Base-by-base conservation (phyloP, 2,113 vertebrate species). In the Rhagologus leucostigma region DNA sequence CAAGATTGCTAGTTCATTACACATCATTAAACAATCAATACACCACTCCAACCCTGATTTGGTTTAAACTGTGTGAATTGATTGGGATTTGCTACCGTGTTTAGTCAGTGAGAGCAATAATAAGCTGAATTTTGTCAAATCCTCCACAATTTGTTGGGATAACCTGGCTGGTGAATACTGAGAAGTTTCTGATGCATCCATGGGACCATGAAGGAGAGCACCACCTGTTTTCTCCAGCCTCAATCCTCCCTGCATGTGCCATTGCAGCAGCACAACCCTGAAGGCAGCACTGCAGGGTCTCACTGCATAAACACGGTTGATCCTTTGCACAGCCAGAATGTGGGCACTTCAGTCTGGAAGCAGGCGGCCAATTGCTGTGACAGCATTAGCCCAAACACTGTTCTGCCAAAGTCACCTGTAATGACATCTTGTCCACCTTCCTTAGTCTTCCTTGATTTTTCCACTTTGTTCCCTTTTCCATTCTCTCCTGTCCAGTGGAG, bases 281-380 rank as follows among this genome's bases (percentile, higher is more conserved):
- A 68, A 19, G 71, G 69, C 39, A 87, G 15, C 52, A 19, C 14
- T 35, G 42, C 33, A 56, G 30, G 19, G 12, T 47, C 60, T 56
- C 53, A 12, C 53, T 65, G 41, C n/a, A 41, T 1, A 16, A 41
- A 10, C 33, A 9, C 0, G 0, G 11, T 0, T 52, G 26, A 29
- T 32, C 5, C 26, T 42, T 42, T 70, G 26, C n/a, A 22, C 13
- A 27, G 33, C 52, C 74, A 79, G 20, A 55, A 39, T 1, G 2
- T 8, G 23, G 6, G 6, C 41, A 29, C 23, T 15, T 47, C 57
- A 46, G 12, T 23, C 27, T 64, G 70, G 32, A 55, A 75, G 33
- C 47, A 65, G 21, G 0, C 49, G 32, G 24, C 22, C 5, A 4
- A 10, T 29, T 73, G 33, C 42, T 6, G 2, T 19, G 30, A 59